phyloP scores from a whole-genome alignment of 2,888 invertebrate genomes.

The Punctoribates punctum region DNA sequence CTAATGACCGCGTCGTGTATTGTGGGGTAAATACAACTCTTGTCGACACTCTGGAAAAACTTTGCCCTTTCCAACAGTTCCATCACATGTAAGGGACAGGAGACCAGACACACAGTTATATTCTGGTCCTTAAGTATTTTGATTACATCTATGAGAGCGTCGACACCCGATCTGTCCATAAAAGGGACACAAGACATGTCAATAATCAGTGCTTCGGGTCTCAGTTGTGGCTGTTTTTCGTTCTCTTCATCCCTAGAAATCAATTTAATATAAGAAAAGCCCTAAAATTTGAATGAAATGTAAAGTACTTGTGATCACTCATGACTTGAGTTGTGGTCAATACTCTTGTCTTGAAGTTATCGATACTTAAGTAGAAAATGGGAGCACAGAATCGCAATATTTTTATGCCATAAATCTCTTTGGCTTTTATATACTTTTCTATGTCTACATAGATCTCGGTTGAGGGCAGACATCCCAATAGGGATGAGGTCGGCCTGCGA shows the following conservation, averaged over 20 bases:
- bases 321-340: neutral
- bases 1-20: slow-evolving; percentile 45
- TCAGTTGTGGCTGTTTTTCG: slow-evolving; percentile 5
- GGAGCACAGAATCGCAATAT: slow-evolving; percentile 68
- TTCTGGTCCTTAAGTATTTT: slow-evolving; percentile 34
- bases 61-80: slow-evolving; percentile 4
- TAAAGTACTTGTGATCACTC: neutral
- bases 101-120: slow-evolving; percentile 33
- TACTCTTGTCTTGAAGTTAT: slow-evolving; percentile 38
- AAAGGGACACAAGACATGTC: slow-evolving; percentile 51
- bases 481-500: slow-evolving; percentile 63
- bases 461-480: slow-evolving; percentile 66
- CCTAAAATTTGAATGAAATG: neutral
- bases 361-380: slow-evolving; percentile 50
- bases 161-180: slow-evolving; percentile 58
- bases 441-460: slow-evolving; percentile 73
- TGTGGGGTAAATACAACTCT: slow-evolving; percentile 44
- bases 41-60: slow-evolving; percentile 11
- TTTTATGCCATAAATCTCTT: slow-evolving; percentile 67
- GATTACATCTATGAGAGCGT: slow-evolving; percentile 37
- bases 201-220: slow-evolving; percentile 47
- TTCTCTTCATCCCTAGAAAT: neutral
- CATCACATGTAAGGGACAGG: slow-evolving; percentile 38
- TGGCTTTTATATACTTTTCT: slow-evolving; percentile 61
- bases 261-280: neutral